Evolutionary conservation across 2,113 vertebrate genomes (phyloP).

Genomic region (Pluvianellus socialis): DNA sequence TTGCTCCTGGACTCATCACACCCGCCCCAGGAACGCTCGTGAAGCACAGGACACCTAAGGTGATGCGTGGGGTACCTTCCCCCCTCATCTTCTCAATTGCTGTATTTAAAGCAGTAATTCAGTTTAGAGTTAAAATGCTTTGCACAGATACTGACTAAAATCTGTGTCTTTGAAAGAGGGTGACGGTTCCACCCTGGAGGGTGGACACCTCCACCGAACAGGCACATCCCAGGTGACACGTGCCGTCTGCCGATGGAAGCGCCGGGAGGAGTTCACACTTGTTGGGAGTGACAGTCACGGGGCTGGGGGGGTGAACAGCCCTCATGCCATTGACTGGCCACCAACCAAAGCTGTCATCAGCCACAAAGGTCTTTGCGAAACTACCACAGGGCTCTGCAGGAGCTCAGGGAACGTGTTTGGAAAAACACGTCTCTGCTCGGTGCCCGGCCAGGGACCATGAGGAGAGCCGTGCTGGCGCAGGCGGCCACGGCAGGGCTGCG

Average conservation of each 20-base stretch:
- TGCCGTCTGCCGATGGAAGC: neutral
- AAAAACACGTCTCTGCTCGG: neutral
- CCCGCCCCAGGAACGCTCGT: neutral
- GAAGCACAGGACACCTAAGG: neutral
- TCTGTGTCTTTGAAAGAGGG: neutral
- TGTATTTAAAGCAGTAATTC: neutral
- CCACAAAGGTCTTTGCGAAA: neutral
- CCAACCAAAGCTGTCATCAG: neutral
- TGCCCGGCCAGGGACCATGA: neutral
- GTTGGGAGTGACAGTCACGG: neutral
- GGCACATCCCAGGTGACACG: neutral
- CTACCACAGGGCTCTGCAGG: neutral
- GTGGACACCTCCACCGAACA: neutral
- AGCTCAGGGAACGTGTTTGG: neutral
- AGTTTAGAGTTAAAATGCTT: neutral
- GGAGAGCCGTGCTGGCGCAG: fast-evolving
- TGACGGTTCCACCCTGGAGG: neutral
- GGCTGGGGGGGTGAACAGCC: neutral
- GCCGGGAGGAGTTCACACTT: neutral
- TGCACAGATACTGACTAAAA: neutral
- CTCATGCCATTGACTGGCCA: neutral
- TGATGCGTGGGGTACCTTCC: neutral
- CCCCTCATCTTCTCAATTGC: neutral
- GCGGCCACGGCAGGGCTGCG: fast-evolving
- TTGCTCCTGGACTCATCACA: neutral